These are phyloP conservation scores for Dallia pectoralis DNA, from an alignment of 2,797 vertebrate genomes.

Conservation along the genomic window DNA sequence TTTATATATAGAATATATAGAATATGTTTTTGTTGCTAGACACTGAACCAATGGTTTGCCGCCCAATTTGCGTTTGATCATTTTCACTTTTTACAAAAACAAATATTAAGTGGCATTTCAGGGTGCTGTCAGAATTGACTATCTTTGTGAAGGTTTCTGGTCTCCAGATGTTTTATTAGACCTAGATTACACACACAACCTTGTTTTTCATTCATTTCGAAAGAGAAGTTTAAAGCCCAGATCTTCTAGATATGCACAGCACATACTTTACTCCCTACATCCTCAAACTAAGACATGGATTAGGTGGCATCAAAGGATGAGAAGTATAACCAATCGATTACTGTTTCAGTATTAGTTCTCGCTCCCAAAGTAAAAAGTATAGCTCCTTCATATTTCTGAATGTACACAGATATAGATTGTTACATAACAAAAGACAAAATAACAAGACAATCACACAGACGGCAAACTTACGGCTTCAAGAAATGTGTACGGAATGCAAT, in stretches of 20 bases:
- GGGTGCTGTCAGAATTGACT: too few relatives aligned
- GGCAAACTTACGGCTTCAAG: neutral
- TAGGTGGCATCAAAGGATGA: constrained; percentile 66
- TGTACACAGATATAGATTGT: constrained; percentile 18
- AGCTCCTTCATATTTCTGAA: constrained; percentile 17
- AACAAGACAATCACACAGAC: neutral
- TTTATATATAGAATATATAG: too few relatives aligned
- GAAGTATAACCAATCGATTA: constrained; percentile 59
- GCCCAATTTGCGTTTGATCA: too few relatives aligned
- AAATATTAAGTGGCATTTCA: too few relatives aligned
- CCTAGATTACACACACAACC: constrained; percentile 13
- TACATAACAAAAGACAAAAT: neutral
- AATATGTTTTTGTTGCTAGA: too few relatives aligned
- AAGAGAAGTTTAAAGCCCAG: constrained; percentile 38
- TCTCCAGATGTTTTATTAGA: too few relatives aligned
- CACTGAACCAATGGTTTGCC: too few relatives aligned
- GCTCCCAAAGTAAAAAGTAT: constrained; percentile 53
- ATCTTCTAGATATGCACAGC: constrained; percentile 60
- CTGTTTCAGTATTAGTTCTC: constrained; percentile 40
- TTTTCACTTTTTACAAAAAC: too few relatives aligned
- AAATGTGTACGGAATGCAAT: neutral
- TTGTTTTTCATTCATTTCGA: constrained; percentile 52
- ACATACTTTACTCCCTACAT: constrained; percentile 58
- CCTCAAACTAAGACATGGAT: constrained; percentile 63
- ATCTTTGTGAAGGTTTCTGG: too few relatives aligned